Conservation (phyloP, 2,113 vertebrate species). For the Oriolus oriolus region DNA sequence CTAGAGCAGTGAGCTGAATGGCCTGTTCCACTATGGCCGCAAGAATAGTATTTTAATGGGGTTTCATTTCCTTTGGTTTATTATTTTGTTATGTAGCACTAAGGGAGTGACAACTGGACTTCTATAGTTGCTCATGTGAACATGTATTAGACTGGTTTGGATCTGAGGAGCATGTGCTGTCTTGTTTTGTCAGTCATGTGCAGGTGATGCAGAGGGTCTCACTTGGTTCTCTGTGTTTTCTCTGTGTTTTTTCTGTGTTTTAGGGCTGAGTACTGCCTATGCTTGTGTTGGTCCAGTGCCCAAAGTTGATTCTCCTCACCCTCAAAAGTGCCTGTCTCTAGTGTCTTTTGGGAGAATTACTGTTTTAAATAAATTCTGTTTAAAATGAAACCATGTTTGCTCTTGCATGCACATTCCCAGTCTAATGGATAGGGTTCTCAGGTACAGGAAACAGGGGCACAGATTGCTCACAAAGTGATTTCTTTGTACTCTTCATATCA, state of each 20-base stretch:
- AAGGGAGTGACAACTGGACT: background rate
- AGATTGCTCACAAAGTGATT: background rate
- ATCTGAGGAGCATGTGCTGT: background rate
- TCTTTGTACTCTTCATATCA: background rate
- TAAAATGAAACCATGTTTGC: background rate
- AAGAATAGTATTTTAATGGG: conserved; percentile 50
- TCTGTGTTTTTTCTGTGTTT: background rate
- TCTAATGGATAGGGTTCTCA: background rate
- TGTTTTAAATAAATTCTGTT: background rate
- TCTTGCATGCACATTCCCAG: background rate
- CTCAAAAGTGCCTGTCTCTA: background rate
- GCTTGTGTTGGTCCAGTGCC: background rate
- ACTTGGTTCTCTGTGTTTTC: background rate
- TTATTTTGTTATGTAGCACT: background rate
- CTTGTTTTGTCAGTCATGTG: background rate
- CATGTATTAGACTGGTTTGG: background rate
- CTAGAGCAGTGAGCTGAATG: background rate
- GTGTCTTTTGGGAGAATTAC: background rate
- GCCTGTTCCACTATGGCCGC: background rate
- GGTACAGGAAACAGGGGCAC: background rate
- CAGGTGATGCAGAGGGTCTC: background rate
- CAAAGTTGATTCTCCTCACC: background rate
- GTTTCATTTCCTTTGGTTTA: conserved; percentile 62
- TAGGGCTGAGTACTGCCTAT: background rate
- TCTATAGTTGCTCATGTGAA: background rate